phyloP scores from a whole-genome alignment of 2,888 invertebrate species.

The Crocallis elinguaria region DNA sequence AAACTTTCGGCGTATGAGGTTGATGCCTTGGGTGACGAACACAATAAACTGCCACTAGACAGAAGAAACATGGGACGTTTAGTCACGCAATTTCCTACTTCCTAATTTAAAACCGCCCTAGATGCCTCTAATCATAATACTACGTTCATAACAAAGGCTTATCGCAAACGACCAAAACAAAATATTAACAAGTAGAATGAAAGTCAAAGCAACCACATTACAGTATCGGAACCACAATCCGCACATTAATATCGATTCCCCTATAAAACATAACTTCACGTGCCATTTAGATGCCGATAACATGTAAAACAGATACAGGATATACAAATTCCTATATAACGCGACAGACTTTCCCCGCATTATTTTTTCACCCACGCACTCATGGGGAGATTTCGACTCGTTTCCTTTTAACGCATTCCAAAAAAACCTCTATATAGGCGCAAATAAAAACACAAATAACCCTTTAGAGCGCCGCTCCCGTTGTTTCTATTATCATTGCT shows the following conservation, averaged over 20 bases:
- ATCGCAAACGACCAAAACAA: constrained; percentile 3
- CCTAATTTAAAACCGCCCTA: too few relatives aligned
- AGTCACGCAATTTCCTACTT: too few relatives aligned
- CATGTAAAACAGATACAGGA: constrained; percentile 44
- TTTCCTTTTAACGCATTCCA: constrained; percentile 72
- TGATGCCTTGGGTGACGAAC: too few relatives aligned
- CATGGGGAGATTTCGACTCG: constrained; percentile 55
- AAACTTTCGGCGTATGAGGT: too few relatives aligned
- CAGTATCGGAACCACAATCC: constrained; percentile 18
- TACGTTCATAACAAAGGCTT: not conserved
- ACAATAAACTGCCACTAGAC: too few relatives aligned
- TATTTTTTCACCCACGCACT: constrained; percentile 64
- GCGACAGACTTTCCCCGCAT: constrained; percentile 49
- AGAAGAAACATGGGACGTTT: too few relatives aligned
- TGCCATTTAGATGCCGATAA: constrained; percentile 39
- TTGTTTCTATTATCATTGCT: constrained; percentile 82
- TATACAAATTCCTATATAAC: constrained; percentile 45
- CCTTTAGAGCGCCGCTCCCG: constrained; percentile 70
- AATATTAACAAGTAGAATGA: constrained; percentile 12
- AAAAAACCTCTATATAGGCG: constrained; percentile 46
- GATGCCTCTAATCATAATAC: too few relatives aligned
- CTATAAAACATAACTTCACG: constrained; percentile 30
- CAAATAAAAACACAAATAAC: constrained; percentile 78
- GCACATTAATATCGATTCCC: constrained; percentile 32
- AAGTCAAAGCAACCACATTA: constrained; percentile 15